These are phyloP conservation scores for Eulemur coronatus DNA, from an alignment of 2,797 vertebrate genomes.

Conservation along the genomic window DNA sequence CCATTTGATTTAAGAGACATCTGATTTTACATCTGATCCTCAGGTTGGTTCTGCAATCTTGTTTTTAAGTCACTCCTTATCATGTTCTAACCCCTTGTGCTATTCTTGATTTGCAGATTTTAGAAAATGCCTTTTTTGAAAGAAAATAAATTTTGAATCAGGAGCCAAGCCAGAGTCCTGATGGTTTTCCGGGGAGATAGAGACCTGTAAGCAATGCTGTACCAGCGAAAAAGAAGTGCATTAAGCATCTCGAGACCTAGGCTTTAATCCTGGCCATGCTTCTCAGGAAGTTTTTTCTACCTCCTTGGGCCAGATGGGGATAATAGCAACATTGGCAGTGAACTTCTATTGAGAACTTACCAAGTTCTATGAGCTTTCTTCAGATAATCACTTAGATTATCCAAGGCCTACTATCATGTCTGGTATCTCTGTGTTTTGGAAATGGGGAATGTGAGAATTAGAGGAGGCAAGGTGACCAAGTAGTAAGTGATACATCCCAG, in stretches of 20 bases:
- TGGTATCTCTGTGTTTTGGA: neutral
- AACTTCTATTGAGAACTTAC: neutral
- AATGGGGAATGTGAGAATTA: neutral
- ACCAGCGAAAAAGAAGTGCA: neutral
- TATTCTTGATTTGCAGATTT: neutral
- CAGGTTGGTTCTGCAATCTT: neutral
- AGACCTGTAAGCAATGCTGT: accelerated
- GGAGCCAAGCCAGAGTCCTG: neutral
- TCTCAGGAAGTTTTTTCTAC: neutral
- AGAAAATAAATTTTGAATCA: neutral
- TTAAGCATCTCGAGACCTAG: neutral
- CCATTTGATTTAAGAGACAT: slow-evolving; percentile 49
- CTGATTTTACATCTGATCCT: slow-evolving; percentile 15
- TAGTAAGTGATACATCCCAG: neutral
- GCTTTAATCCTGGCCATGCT: neutral
- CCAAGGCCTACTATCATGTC: neutral
- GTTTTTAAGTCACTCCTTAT: neutral
- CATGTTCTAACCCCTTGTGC: neutral
- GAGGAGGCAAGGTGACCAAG: too few relatives aligned
- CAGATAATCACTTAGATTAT: neutral
- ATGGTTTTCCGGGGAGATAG: neutral
- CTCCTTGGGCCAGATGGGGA: neutral
- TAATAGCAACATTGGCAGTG: neutral
- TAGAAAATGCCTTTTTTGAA: neutral
- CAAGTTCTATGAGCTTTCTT: neutral